Percentiles rank a stretch among this genome's conserved stretches.
phyloP scores from a whole-genome alignment of 2,888 invertebrate species.

The Agonopterix arenella region DNA sequence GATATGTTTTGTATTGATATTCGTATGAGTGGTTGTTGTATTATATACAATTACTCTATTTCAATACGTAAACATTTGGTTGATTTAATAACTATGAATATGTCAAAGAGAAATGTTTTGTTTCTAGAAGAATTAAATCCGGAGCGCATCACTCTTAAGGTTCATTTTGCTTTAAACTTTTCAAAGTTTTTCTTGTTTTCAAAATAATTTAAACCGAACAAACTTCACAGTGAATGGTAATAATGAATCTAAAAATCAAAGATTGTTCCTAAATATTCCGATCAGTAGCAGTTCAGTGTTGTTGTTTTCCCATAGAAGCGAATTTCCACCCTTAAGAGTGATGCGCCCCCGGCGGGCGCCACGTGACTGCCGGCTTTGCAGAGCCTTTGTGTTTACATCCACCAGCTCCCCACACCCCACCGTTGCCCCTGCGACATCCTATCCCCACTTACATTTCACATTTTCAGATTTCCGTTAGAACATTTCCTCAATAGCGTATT shows the following conservation, averaged over 20 bases:
- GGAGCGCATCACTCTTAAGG: slow-evolving; percentile 68
- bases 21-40: slow-evolving; percentile 70
- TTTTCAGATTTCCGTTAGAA: slow-evolving; percentile 18
- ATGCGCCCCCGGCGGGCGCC: slow-evolving; percentile 73
- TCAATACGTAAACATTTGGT: slow-evolving; percentile 47
- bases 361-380: slow-evolving; percentile 70
- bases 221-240: not conserved
- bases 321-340: slow-evolving; percentile 58
- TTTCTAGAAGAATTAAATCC: slow-evolving; percentile 18
- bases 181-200: not conserved
- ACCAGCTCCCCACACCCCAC: slow-evolving; percentile 25
- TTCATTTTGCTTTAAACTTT: slow-evolving; percentile 7
- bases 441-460: slow-evolving; percentile 24
- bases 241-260: too few species aligned
- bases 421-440: slow-evolving; percentile 5
- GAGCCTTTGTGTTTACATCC: slow-evolving; percentile 70
- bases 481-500: not conserved
- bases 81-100: slow-evolving; percentile 17
- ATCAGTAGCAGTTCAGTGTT: not conserved
- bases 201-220: not conserved
- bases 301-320: not conserved
- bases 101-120: slow-evolving; percentile 26
- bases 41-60: slow-evolving; percentile 62
- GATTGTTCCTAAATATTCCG: not conserved
- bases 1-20: slow-evolving; percentile 75